Base-by-base conservation (phyloP, 2,113 vertebrate species). In the Dromiciops gliroides region DNA sequence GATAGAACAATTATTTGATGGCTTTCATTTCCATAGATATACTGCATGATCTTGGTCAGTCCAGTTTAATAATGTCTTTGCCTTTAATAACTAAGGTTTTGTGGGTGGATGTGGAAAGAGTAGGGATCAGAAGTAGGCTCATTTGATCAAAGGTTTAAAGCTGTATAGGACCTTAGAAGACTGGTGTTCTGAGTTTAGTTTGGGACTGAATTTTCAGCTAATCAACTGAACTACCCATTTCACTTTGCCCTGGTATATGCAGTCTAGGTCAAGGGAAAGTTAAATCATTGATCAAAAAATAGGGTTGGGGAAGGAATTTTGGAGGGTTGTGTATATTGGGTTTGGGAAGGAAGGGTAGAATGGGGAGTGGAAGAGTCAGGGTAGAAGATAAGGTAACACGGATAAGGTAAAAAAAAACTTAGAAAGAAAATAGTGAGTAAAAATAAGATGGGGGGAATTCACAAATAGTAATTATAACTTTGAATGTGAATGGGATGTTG, bases 111-210 rank as follows among this genome's bases (percentile, higher is more conserved):
- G 1, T 75, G 16, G 67, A n/a, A 75, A 37, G 1, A 75, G 5
- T n/a, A 75, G 67, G 37, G 67, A 44, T 67, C 31, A 67, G n/a
- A n/a, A n/a, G n/a, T 19, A 44, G 37, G 16, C 67, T 83, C 37
- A 83, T 75, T n/a, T n/a, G 60, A n/a, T 75, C 31, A n/a, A 75
- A n/a, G 37, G 37, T n/a, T n/a, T 75, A 83, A n/a, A 83, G 67
- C 1, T 75, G 48, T n/a, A n/a, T n/a, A n/a, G n/a, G 60, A 52
- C 19, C 91, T 51, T 51, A 1, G 83, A 51, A 26, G 8, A 22
- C 24, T 53, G 24, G 52, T 67, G 2, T 50, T n/a, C 48, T 44
- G 49, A 51, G 48, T 92, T 93, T 92, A 97, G 37, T 50, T 95
- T 37, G 60, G 60, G 50, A 60, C 60, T 28, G 14, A 92, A 22